phyloP scores from a whole-genome alignment of 1,140 invertebrate genomes.

The Heterodera carotae region DNA sequence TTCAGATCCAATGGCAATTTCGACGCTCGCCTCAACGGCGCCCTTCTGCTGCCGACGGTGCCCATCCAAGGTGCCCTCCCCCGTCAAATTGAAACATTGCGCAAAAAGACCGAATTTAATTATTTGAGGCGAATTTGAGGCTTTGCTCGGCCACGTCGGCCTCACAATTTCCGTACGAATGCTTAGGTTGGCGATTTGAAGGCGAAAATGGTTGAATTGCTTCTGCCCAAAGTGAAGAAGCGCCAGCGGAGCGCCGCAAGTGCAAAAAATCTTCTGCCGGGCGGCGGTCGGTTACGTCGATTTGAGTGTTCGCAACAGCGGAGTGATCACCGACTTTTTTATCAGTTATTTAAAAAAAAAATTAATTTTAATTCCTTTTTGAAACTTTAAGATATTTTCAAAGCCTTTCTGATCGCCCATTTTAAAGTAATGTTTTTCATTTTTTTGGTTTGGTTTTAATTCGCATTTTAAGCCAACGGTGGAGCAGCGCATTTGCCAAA shows the following conservation, averaged over 20 bases:
- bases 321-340: constrained; percentile 65
- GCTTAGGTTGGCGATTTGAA: constrained; percentile 51
- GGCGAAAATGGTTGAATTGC: background rate
- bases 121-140: constrained; percentile 51
- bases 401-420: constrained; percentile 61
- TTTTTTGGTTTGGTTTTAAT: constrained; percentile 45
- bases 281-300: constrained; percentile 64
- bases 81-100: background rate
- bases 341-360: constrained; percentile 60
- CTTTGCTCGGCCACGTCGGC: constrained; percentile 60
- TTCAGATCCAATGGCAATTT: constrained; percentile 61
- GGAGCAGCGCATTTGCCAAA: constrained; percentile 64
- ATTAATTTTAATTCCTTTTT: constrained; percentile 28
- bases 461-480: constrained; percentile 54
- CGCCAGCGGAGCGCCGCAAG: constrained; percentile 57
- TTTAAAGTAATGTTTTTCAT: constrained; percentile 63
- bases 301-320: constrained; percentile 64
- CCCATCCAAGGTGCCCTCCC: constrained; percentile 54
- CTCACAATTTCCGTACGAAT: constrained; percentile 61
- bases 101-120: background rate
- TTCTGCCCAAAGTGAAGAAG: constrained; percentile 58
- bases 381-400: constrained; percentile 40
- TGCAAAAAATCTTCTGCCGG: constrained; percentile 56
- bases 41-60: constrained; percentile 61
- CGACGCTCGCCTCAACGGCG: constrained; percentile 58